Percentiles rank a stretch among this genome's conserved stretches.
Conservation (phyloP, 2,113 vertebrate genomes). For the Tringa solitaria region DNA sequence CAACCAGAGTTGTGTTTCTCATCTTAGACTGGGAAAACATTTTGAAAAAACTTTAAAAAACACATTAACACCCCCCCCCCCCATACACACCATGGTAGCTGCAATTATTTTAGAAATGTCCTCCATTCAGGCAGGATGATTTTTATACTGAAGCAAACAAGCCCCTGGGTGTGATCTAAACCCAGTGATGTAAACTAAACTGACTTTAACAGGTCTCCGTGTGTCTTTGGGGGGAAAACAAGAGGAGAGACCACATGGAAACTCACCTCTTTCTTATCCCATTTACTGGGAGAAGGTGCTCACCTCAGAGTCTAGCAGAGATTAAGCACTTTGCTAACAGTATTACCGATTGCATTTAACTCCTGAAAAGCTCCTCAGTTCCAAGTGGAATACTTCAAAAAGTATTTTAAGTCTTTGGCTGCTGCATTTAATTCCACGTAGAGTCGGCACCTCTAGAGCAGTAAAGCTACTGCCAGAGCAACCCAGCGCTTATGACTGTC, state of each 20-base stretch:
- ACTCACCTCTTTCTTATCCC: neutral
- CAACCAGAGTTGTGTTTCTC: neutral
- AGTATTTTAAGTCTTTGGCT: neutral
- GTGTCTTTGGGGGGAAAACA: slow-evolving; percentile 30
- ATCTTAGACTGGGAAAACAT: neutral
- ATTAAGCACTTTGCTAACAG: slow-evolving; percentile 1
- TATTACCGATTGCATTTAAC: neutral
- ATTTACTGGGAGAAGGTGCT: slow-evolving; percentile 14
- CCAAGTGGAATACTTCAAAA: neutral
- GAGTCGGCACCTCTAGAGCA: neutral
- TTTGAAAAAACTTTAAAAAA: neutral
- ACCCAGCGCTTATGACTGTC: neutral
- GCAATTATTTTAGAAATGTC: neutral
- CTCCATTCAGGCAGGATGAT: neutral
- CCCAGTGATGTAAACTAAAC: neutral
- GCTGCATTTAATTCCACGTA: neutral
- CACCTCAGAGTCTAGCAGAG: neutral
- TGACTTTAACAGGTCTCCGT: neutral
- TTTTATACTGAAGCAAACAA: neutral
- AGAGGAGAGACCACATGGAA: neutral
- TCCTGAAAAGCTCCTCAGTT: neutral
- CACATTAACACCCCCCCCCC: neutral
- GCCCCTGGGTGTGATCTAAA: neutral
- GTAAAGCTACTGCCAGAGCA: neutral
- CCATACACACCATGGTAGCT: neutral